Evolutionary conservation across 1,140 invertebrate species (phyloP).

Genomic region (Bombus waltoni): DNA sequence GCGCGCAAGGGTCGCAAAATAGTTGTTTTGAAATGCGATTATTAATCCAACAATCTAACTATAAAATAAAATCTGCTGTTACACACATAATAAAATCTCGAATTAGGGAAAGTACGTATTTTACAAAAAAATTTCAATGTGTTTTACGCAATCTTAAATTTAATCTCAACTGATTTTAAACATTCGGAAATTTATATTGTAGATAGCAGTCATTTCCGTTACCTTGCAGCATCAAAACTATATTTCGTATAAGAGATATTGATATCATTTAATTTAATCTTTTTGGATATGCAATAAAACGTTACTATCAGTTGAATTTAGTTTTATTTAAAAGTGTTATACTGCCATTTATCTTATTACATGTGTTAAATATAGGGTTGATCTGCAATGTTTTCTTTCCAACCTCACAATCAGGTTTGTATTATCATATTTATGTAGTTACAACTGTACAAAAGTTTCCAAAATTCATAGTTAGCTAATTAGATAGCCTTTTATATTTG

Average conservation of each 20-base stretch:
- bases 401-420: constrained; percentile 80
- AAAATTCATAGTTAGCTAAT: neutral
- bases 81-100: neutral
- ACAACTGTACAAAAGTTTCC: constrained; percentile 7
- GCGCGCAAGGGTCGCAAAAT: neutral
- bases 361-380: constrained; percentile 11
- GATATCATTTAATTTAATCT: constrained; percentile 42
- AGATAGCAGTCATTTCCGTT: constrained; percentile 44
- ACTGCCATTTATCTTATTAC: constrained; percentile 9
- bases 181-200: constrained; percentile 42
- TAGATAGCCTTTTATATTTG: neutral
- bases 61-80: constrained; percentile 12
- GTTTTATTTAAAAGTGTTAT: constrained; percentile 15
- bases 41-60: neutral
- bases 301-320: neutral
- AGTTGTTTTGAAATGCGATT: constrained; percentile 18
- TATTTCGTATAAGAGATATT: constrained; percentile 26
- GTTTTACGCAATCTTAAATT: neutral
- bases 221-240: constrained; percentile 22
- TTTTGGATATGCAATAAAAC: constrained; percentile 13
- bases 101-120: neutral
- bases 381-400: constrained; percentile 79
- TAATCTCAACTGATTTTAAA: constrained; percentile 35
- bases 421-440: neutral
- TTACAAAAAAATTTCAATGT: neutral